Percentiles rank a stretch among this genome's conserved stretches.
Evolutionary conservation across 1,140 invertebrate genomes (phyloP).

Genomic region (Oreohelix idahoensis): DNA sequence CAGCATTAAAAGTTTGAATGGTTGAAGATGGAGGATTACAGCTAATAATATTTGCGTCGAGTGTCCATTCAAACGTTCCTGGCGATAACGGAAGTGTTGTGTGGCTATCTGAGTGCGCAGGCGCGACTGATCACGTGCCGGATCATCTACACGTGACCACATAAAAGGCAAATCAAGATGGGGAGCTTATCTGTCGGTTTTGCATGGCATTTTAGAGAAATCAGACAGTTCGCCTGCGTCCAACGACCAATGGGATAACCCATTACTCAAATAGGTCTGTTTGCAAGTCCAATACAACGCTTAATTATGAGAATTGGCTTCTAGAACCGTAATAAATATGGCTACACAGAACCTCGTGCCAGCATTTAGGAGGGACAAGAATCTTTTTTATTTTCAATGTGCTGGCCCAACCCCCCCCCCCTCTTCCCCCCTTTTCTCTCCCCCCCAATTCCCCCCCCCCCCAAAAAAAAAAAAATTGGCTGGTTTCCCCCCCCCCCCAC

Average conservation of each 20-base stretch:
- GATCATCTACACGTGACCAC: constrained; percentile 23
- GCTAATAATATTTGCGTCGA: neutral
- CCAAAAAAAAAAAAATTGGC: too few relatives aligned
- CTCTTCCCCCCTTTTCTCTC: too few relatives aligned
- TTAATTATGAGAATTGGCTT: constrained; percentile 35
- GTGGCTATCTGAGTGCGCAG: constrained; percentile 20
- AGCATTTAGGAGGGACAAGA: neutral
- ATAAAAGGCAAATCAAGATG: constrained; percentile 25
- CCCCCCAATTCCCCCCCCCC: too few relatives aligned
- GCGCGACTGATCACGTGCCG: constrained; percentile 33
- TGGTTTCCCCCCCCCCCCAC: too few relatives aligned
- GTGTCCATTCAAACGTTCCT: neutral
- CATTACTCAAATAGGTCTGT: constrained; percentile 35
- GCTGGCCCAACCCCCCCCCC: too few relatives aligned
- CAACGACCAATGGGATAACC: constrained; percentile 18
- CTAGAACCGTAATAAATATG: constrained; percentile 20
- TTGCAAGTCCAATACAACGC: constrained; percentile 26
- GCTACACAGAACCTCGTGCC: neutral
- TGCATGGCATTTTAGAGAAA: constrained; percentile 22
- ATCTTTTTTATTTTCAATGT: neutral
- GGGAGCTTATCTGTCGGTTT: constrained; percentile 28
- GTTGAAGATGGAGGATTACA: constrained; percentile 9
- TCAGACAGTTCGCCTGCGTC: constrained; percentile 12
- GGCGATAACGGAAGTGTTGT: constrained; percentile 26
- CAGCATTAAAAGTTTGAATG: neutral